Evolutionary conservation across 53 echinoderm and acorn worm species (phyloP).

Genomic region (Pentamera pediparva): DNA sequence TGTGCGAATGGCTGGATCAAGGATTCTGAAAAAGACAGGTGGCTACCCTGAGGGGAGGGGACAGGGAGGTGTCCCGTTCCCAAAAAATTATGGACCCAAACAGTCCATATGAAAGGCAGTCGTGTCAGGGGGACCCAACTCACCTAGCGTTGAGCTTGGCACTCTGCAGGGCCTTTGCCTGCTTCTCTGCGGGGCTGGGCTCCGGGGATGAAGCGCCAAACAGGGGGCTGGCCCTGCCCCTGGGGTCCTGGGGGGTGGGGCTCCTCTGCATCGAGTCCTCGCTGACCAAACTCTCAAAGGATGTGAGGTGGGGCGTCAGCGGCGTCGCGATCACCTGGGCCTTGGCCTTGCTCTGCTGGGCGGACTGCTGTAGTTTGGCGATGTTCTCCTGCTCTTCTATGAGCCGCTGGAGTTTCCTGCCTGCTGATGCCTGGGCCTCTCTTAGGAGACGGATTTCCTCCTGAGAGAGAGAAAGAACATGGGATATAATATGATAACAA

Average conservation of each 20-base stretch:
- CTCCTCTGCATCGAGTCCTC: conserved; percentile 5
- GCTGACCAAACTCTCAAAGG: conserved; percentile 17
- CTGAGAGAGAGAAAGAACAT: conserved; percentile 2
- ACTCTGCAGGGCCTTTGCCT: conserved; percentile 83
- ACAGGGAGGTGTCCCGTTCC: no score
- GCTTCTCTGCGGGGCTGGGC: conserved; percentile 69
- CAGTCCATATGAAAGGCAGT: no score
- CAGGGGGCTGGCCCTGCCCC: neutral
- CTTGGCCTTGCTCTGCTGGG: conserved; percentile 66
- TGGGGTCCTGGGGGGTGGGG: conserved; percentile 9
- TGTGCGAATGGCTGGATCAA: no score
- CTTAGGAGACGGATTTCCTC: conserved; percentile 68
- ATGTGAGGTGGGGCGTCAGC: conserved; percentile 37
- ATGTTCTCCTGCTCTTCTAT: conserved; percentile 82
- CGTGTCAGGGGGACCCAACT: no score
- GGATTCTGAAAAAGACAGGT: no score
- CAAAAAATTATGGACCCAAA: neutral
- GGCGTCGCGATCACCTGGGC: conserved; percentile 59
- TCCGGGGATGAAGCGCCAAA: conserved; percentile 4
- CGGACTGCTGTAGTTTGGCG: conserved; percentile 57
- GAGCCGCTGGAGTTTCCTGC: conserved; percentile 63
- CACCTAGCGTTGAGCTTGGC: conserved; percentile 34
- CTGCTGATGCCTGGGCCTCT: conserved; percentile 57
- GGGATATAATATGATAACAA: no score
- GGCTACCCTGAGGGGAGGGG: no score